A percentile compares a stretch with the other conserved stretches of the same genome.
Conservation (phyloP, 2,888 invertebrate species). For the Spisula subtruncata region DNA sequence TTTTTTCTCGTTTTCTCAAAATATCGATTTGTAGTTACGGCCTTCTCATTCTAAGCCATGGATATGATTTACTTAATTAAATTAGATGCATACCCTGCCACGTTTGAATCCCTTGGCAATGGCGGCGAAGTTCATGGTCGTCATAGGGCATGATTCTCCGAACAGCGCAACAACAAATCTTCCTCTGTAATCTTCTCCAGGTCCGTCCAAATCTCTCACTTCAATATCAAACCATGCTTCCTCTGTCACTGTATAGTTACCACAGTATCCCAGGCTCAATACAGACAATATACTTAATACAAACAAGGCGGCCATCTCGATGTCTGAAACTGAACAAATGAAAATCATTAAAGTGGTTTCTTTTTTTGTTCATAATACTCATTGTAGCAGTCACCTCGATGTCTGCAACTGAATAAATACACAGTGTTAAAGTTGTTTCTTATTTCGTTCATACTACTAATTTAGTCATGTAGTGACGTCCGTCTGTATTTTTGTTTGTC, state of each 20-base stretch:
- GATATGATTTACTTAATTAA: not conserved
- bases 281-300: slow-evolving; percentile 55
- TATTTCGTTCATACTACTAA: no score
- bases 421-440: no score
- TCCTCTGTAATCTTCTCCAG: slow-evolving; percentile 84
- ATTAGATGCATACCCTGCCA: slow-evolving; percentile 80
- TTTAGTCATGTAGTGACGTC: no score
- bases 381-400: no score
- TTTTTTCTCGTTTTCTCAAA: no score
- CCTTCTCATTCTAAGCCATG: no score
- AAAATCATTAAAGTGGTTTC: not conserved
- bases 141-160: slow-evolving; percentile 87
- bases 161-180: slow-evolving; percentile 86
- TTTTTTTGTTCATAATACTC: no score
- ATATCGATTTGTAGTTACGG: no score
- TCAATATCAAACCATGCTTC: slow-evolving; percentile 86
- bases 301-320: slow-evolving; percentile 64
- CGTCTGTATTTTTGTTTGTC: no score
- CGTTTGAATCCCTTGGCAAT: slow-evolving; percentile 85
- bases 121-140: slow-evolving; percentile 86
- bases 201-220: slow-evolving; percentile 84
- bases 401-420: no score
- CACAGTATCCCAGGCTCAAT: slow-evolving; percentile 66
- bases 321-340: not conserved
- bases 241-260: slow-evolving; percentile 83